Base-by-base conservation (phyloP, 2,888 invertebrate species). In the Smittia sp. region DNA sequence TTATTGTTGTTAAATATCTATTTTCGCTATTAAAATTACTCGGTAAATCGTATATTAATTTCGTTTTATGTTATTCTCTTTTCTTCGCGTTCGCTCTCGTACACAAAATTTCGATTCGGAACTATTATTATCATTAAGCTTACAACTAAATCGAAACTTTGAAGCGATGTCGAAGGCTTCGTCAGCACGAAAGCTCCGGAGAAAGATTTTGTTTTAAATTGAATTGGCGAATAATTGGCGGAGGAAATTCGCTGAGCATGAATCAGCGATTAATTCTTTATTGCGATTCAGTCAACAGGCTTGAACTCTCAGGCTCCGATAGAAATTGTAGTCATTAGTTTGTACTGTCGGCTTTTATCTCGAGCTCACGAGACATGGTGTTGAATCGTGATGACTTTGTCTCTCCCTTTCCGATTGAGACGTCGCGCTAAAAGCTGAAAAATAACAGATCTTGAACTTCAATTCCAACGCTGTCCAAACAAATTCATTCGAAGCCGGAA, bases 1-100 rank as follows among this genome's bases (percentile, higher is more conserved):
- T 22, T 63, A 63, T 63, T 18, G n/a, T 63, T 63, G 27, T 63
- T 20, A 62, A 62, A 22, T 62, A 62, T 62, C 62, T 62, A 62
- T 13, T 63, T 58, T 58, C 58, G 58, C 58, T 58, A 11, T 22
- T 1, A 58, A 58, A 58, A 58, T 58, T 58, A 22, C 58, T 22
- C 20, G 58, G 22, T 18, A 58, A 58, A 22, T 58, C 58, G 58
- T 18, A 58, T 58, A 58, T 58, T 58, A 58, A 58, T 58, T 58
- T 18, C 58, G 18, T 58, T 58, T 58, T 58, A 4, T 18, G 3
- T 4, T 54, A 39, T 18, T 54, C 3, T 58, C 58, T 22, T 58
- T 58, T 13, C 58, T 58, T 46, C 46, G 6, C 15, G 3, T 18
- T 58, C 58, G 13, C 58, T 58, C 58, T 46, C 46, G 11, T 46